Conservation (phyloP, 2,888 invertebrate genomes). For the Calameuta pallipes region DNA sequence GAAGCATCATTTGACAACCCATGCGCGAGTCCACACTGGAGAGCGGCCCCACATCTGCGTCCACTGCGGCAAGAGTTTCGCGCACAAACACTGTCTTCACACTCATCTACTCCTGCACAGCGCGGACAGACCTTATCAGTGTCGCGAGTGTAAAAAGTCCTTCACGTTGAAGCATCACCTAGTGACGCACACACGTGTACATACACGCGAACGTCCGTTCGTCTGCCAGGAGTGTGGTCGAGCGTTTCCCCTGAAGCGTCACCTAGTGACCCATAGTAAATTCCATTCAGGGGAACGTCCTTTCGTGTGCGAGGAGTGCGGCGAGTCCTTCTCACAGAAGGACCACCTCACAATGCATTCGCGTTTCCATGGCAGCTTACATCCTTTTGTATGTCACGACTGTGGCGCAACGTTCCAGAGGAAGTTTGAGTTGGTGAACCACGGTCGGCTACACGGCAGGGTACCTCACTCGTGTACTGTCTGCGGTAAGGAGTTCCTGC, state of each 20-base stretch:
- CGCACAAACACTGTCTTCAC: slow-evolving; percentile 85
- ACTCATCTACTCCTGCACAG: slow-evolving; percentile 85
- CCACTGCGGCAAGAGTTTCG: slow-evolving; percentile 85
- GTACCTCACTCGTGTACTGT: slow-evolving; percentile 85
- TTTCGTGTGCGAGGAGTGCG: slow-evolving; percentile 88
- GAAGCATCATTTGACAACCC: slow-evolving; percentile 87
- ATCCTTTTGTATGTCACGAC: slow-evolving; percentile 93
- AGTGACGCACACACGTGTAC: slow-evolving; percentile 82
- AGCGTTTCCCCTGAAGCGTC: slow-evolving; percentile 84
- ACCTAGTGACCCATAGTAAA: slow-evolving; percentile 86
- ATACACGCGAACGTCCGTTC: slow-evolving; percentile 84
- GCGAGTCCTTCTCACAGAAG: slow-evolving; percentile 91
- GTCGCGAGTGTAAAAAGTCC: slow-evolving; percentile 87
- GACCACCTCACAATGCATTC: slow-evolving; percentile 91
- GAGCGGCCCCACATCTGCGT: slow-evolving; percentile 83
- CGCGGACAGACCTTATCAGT: slow-evolving; percentile 84
- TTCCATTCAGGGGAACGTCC: slow-evolving; percentile 88
- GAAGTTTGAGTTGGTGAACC: slow-evolving; percentile 88
- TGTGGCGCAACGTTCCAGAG: slow-evolving; percentile 88
- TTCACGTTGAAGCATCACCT: slow-evolving; percentile 88
- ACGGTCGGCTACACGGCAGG: slow-evolving; percentile 83
- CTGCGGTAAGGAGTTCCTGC: slow-evolving; percentile 87
- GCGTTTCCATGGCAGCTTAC: slow-evolving; percentile 94
- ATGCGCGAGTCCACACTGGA: slow-evolving; percentile 84
- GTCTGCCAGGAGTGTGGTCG: slow-evolving; percentile 86